A percentile compares a stretch with the other conserved stretches of the same genome.
Evolutionary conservation across 1,140 invertebrate genomes (phyloP).

Genomic region (Sweltsa coloradensis): DNA sequence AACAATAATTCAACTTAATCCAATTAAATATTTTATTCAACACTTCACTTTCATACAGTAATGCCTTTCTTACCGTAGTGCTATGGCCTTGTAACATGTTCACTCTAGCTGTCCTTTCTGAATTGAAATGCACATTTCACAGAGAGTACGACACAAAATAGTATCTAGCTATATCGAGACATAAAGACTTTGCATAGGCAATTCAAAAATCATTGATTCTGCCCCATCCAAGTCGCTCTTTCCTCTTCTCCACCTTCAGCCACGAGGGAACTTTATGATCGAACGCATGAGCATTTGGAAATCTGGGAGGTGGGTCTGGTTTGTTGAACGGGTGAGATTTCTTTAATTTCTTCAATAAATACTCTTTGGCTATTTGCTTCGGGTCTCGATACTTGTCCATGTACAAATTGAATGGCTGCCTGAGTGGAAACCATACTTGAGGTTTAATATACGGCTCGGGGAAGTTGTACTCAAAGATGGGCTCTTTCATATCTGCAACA

Average conservation of each 20-base stretch:
- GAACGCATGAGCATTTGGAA: conserved; percentile 59
- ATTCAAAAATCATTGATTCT: conserved; percentile 48
- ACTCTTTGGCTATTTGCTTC: conserved; percentile 79
- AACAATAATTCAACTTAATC: too few species aligned
- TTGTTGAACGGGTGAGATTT: conserved; percentile 69
- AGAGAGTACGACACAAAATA: too few species aligned
- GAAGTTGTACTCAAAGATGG: conserved; percentile 84
- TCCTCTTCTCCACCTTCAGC: conserved; percentile 55
- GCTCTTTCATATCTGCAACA: conserved; percentile 46
- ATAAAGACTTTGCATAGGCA: too few species aligned
- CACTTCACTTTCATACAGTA: too few species aligned
- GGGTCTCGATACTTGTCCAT: conserved; percentile 83
- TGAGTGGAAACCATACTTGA: conserved; percentile 72
- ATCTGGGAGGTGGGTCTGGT: conserved; percentile 47
- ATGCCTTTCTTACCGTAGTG: too few species aligned
- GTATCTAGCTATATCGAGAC: too few species aligned
- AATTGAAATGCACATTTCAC: too few species aligned
- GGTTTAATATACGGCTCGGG: conserved; percentile 52
- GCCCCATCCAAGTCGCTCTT: conserved; percentile 48
- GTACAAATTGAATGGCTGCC: conserved; percentile 75
- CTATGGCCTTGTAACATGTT: too few species aligned
- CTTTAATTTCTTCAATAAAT: conserved; percentile 66
- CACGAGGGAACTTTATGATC: conserved; percentile 52
- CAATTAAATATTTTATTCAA: too few species aligned
- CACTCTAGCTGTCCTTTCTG: too few species aligned